These are phyloP conservation scores for Labeo calbasu DNA, from an alignment of 2,797 vertebrate species.

Conservation along the genomic window DNA sequence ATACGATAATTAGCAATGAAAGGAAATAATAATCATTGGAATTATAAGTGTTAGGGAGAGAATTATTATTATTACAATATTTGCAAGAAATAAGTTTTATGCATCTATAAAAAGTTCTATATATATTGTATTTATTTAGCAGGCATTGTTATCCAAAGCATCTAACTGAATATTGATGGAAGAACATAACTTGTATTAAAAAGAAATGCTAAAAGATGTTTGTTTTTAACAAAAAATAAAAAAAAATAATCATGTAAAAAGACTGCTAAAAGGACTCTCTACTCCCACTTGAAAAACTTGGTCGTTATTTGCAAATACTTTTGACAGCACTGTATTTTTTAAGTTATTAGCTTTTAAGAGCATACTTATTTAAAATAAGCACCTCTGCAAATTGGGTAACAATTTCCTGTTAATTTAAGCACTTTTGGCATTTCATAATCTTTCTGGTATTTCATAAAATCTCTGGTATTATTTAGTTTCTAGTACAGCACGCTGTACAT, in stretches of 20 bases:
- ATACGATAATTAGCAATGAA: conserved; percentile 7
- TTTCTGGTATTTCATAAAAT: background rate
- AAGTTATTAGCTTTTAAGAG: background rate
- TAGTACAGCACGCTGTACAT: background rate
- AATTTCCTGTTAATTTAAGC: conserved; percentile 5
- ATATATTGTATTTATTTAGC: background rate
- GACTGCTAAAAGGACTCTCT: background rate
- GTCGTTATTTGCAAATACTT: background rate
- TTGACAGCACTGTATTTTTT: background rate
- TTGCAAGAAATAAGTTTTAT: background rate
- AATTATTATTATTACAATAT: background rate
- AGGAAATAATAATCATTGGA: background rate
- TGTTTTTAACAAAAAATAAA: background rate
- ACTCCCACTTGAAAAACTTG: background rate
- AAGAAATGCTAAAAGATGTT: background rate
- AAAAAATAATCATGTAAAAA: background rate
- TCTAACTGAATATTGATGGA: background rate
- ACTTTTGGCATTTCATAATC: background rate
- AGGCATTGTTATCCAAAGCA: background rate
- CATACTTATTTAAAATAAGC: conserved; percentile 13
- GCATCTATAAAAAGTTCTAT: background rate
- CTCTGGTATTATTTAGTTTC: background rate
- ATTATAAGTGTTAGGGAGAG: background rate
- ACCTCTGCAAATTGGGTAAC: background rate
- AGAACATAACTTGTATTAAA: background rate